Evolutionary conservation across 2,888 invertebrate species (phyloP), one percentile per base, ranked within the genome.

Genomic region (Plagodis pulveraria): DNA sequence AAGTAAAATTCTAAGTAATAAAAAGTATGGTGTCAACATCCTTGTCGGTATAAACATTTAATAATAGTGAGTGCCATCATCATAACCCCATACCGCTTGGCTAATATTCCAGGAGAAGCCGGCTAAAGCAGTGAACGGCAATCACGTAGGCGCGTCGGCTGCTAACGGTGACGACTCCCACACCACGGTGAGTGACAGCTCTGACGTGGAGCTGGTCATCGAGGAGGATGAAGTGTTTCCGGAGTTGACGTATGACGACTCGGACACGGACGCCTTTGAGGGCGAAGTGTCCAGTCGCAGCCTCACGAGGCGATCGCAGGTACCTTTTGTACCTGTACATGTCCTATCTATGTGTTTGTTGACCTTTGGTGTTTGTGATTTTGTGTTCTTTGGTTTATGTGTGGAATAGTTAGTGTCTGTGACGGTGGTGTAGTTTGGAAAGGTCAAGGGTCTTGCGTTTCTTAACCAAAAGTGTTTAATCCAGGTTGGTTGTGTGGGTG

Each of bases 141-240:
- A 71, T 56, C 70, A 72, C 67, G 80, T 81, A 69, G 82, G 81
- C 8, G 76, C 77, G 8, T 63, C 72, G 38, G 77, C 77, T 6
- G 66, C 72, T 34, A 80, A 81, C 71, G 81, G 80, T 10, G 77
- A 76, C 53, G 66, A 77, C 71, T 70, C 74, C 54, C 74, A 78
- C 67, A 80, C 80, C 73, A 79, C 81, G 76, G 83, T 83, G 77
- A 89, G 86, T 81, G 84, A 79, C 58, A 81, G 80, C 51, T 78
- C 80, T 42, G 81, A 77, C 42, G 83, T 80, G 48, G 81, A 79
- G 70, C 77, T 81, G 65, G 80, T 87, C 59, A 77, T 78, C 51
- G 77, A 81, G 50, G 84, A 84, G 71, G 92, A 91, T 73, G 91
- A 91, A 62, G 71, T 86, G 80, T 93, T 89, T 81, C 93, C 93